Base-by-base conservation (phyloP, 2,113 vertebrate genomes). In the Menidia beryllina region DNA sequence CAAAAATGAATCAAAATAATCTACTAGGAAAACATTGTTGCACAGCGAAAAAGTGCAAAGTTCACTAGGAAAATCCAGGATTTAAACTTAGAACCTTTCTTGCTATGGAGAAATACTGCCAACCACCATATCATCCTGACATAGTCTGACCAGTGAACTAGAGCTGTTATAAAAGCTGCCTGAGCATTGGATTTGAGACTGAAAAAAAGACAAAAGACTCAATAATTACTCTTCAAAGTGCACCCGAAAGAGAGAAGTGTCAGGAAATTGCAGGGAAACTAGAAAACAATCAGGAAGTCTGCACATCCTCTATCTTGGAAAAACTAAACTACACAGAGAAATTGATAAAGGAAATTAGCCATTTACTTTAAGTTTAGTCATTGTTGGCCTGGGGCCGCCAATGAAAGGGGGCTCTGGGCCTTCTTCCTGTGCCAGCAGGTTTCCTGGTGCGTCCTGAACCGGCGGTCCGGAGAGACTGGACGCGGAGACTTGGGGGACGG, bases 311-410 rank as follows among this genome's bases (percentile, higher is more conserved):
- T 59, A 58, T 69, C 54, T 49, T 56, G 52, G 45, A 43, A 77
- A 43, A 34, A 24, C 24, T 20, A 69, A 63, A 53, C 20, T 17
- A 24, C 23, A 8, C 45, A 60, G 52, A 50, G 56, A 69, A 74
- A 69, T 39, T 72, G 49, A 58, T 43, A 56, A 65, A 38, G 19
- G 56, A 57, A 80, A 62, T 25, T 72, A 77, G 78, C 69, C 0
- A 72, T 82, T 91, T 96, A 99, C 97, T 94, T 95, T 95, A 67
- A 99, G 94, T 72, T 99, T 99, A 48, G 93, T 94, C 92, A 99
- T 95, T 21, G 97, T 99, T 77, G 97, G 97, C 76, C 98, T 94
- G 11, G 97, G 98, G 54, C 98, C 97, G 55, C 98, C 97, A 27
- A 94, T 81, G 83, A 98, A 98, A 26, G 86, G 72, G 73, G 74